Evolutionary conservation across 2,113 vertebrate genomes (phyloP), one percentile per base, ranked within the genome.

Genomic region (Pygathrix nemaeus): DNA sequence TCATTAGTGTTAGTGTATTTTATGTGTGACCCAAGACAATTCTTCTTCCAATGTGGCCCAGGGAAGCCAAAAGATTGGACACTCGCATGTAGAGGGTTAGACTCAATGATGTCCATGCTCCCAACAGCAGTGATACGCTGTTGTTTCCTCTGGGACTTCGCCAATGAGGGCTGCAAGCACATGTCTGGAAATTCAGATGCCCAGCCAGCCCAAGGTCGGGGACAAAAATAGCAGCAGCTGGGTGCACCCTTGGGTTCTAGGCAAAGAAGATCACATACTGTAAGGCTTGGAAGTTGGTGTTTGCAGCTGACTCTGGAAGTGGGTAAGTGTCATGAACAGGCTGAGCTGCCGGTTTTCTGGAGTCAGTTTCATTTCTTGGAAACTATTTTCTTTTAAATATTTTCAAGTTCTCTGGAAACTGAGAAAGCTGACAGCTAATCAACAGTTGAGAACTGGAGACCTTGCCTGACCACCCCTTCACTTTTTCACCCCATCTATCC

Each of bases 241-340:
- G 45, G 32, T 4, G 8, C 1, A 35, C 20, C 75, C n/a, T 66
- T 0, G 0, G 72, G 55, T 32, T 82, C 48, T 40, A 7, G 50
- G 66, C 48, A 84, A 64, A 79, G n/a, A 61, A 48, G 38, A 48
- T 45, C 52, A 25, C 43, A 50, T 30, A 5, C 0, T 21, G 50
- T 17, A 68, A 35, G 8, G 21, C 68, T 75, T 87, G 57, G 91
- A 90, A 90, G 68, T 0, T 18, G 52, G 66, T 59, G 35, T 21
- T 88, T 16, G 48, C 14, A 40, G 75, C 40, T 70, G 11, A 72
- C 75, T 43, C 64, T 57, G 10, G 45, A 43, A 20, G n/a, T 59
- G 85, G 55, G 55, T 50, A 50, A 48, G 12, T 52, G 48, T 20
- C 7, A 16, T 25, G 40, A n/a, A 11, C 18, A 25, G 17, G 40